Conservation (phyloP, 2,113 vertebrate genomes). For the Tiliqua scincoides region DNA sequence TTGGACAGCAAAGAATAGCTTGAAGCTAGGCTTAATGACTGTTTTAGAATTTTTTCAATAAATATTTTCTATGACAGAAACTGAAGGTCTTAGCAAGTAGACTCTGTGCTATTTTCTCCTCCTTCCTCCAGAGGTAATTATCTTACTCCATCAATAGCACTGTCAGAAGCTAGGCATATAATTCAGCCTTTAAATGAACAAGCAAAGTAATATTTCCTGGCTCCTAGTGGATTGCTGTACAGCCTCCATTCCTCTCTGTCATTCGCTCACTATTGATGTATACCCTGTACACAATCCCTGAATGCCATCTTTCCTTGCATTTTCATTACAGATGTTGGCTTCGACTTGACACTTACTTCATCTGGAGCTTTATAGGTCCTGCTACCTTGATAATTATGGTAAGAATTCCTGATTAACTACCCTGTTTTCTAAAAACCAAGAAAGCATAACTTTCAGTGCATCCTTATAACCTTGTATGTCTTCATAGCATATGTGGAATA, state of each 20-base stretch:
- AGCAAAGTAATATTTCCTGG: constrained; percentile 82
- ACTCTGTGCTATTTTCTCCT: constrained; percentile 67
- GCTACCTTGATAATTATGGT: constrained; percentile 99
- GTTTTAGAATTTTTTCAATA: constrained; percentile 36
- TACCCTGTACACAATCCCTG: constrained; percentile 73
- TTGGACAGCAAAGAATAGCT: constrained; percentile 63
- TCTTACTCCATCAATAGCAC: constrained; percentile 84
- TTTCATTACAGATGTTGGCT: constrained; percentile 96
- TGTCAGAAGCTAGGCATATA: constrained; percentile 79
- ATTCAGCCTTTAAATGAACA: constrained; percentile 87
- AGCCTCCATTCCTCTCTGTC: constrained; percentile 83
- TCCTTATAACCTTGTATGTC: constrained; percentile 51
- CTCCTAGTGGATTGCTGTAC: constrained; percentile 75
- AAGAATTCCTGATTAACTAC: constrained; percentile 88
- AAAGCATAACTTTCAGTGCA: constrained; percentile 78
- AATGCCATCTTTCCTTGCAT: constrained; percentile 76
- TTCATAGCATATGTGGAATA: constrained; percentile 74
- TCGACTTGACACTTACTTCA: constrained; percentile 98
- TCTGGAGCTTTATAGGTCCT: constrained; percentile 99
- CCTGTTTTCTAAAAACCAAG: constrained; percentile 80
- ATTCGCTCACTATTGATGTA: constrained; percentile 78
- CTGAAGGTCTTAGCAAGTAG: constrained; percentile 66
- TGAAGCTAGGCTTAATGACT: constrained; percentile 52
- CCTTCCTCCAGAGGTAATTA: constrained; percentile 80
- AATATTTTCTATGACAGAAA: constrained; percentile 47